Percentiles rank a stretch among this genome's conserved stretches.
phyloP scores from a whole-genome alignment of 1,140 invertebrate species.

The Tribolium madens region DNA sequence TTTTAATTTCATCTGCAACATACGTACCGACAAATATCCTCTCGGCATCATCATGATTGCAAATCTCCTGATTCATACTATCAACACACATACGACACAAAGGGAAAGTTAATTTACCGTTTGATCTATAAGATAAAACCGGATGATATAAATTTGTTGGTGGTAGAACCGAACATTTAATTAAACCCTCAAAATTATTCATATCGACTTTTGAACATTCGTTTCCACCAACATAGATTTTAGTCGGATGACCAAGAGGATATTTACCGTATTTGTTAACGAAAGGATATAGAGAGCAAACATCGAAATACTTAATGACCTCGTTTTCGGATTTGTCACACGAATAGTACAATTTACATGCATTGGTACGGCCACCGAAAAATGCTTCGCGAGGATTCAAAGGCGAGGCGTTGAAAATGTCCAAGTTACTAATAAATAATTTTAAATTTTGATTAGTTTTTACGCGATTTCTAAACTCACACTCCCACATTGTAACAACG shows the following conservation, averaged over 20 bases:
- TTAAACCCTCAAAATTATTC: slow-evolving; percentile 2
- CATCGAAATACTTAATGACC: slow-evolving; percentile 19
- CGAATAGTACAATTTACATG: slow-evolving; percentile 7
- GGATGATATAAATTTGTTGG: slow-evolving; percentile 31
- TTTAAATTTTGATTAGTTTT: slow-evolving; percentile 19
- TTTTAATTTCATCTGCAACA: slow-evolving; percentile 62
- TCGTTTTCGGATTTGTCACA: neutral
- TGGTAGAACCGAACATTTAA: slow-evolving; percentile 25
- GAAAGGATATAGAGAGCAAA: slow-evolving; percentile 18
- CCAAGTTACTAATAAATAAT: neutral
- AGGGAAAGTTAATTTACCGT: slow-evolving; percentile 27
- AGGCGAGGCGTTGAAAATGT: neutral
- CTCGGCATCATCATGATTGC: slow-evolving; percentile 58
- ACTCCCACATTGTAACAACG: slow-evolving; percentile 26
- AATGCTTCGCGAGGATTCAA: slow-evolving; percentile 36
- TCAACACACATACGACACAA: slow-evolving; percentile 58
- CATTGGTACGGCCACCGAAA: slow-evolving; percentile 27
- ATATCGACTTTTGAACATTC: neutral
- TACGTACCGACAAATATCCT: slow-evolving; percentile 63
- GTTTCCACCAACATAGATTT: slow-evolving; percentile 9
- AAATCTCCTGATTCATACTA: slow-evolving; percentile 24
- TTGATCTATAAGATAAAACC: slow-evolving; percentile 1
- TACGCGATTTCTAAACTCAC: slow-evolving; percentile 4
- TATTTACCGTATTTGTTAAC: slow-evolving; percentile 36
- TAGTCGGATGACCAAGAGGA: slow-evolving; percentile 12